Base-by-base conservation (phyloP, 2,888 invertebrate species). In the Embidobia sp. region DNA sequence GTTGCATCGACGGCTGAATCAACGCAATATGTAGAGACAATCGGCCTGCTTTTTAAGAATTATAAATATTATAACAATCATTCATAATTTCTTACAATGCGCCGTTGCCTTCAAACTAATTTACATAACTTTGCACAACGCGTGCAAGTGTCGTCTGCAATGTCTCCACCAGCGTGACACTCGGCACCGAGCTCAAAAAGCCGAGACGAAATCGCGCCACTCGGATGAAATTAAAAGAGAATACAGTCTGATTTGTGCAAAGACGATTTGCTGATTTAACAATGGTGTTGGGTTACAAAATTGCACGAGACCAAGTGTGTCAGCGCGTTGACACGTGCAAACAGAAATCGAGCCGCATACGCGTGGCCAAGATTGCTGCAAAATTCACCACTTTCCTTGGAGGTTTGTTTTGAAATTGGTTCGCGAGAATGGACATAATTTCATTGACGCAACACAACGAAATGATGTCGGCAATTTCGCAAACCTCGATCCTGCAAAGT, bases 261-360 rank as follows among this genome's bases (percentile, higher is more conserved):
- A 15, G 31, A 16, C 15, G 15, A 19, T 44, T 44, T 33, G 59
- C 69, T 59, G 69, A 69, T 40, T 22, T 26, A 1, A 48, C 48
- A 33, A 27, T 10, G 5, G 55, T 63, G 33, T 70, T 26, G 8
- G 11, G 27, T 73, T 64, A 29, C 70, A 51, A 49, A 44, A 61
- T 15, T 26, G 37, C 72, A 64, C 48, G 64, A 73, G 48, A 73
- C 64, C 19, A 18, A 46, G 61, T 37, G 55, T 57, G 48, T 57
- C 55, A n/a, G 3, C 26, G 42, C 19, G 35, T 4, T 35, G 35
- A n/a, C 63, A 63, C 55, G 72, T 55, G 69, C 69, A 29, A 27
- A 11, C 33, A 19, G n/a, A 48, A 1, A 3, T 29, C 26, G 8
- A 8, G 6, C 11, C 18, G 15, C 29, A 44, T 64, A 49, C 42